Evolutionary conservation across 2,888 invertebrate species (phyloP), one percentile per base, ranked within the genome.

Genomic region (Hipparchia semele): DNA sequence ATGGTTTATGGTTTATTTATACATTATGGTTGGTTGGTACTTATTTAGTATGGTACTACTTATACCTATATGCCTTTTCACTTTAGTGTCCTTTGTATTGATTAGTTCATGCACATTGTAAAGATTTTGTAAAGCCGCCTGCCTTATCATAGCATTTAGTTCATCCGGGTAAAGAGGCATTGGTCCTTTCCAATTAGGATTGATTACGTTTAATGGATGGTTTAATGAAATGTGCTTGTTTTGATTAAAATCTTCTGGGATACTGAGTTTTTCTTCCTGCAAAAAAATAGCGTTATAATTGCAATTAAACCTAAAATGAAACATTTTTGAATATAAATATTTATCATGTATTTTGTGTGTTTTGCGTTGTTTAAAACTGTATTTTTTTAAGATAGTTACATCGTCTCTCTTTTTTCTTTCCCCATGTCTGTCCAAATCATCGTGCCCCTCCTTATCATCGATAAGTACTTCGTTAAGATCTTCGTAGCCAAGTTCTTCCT

Each of bases 91-190:
- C 69, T 79, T 79, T n/a, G 74, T 75, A 2, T 76, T 76, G 0
- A 77, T 23, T 10, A 79, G 78, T 10, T 78, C 9, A 65, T 77
- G 73, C 46, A 80, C 76, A 13, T 46, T 13, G 76, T 84, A 82
- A 33, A 77, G n/a, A 65, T 81, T 84, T 68, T 81, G 74, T 4
- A 83, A 23, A 1, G 79, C 81, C 2, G 83, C 82, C 65, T 85
- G 81, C 73, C 85, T 84, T 5, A 88, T 79, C 77, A 90, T 84
- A 0, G 85, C 80, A 13, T 81, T 86, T 0, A 93, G 62, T 75
- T 92, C 92, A 6, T 91, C 90, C 0, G 89, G 88, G 59, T 90
- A 89, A 0, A 91, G 70, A 0, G 90, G 90, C 82, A 89, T 86
- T 0, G 90, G 85, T 0, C 87, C 87, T 75, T 91, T 90, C 91